A percentile compares a stretch with the other conserved stretches of the same genome.
Evolutionary conservation across 2,113 vertebrate species (phyloP).

Genomic region (Lophius piscatorius): DNA sequence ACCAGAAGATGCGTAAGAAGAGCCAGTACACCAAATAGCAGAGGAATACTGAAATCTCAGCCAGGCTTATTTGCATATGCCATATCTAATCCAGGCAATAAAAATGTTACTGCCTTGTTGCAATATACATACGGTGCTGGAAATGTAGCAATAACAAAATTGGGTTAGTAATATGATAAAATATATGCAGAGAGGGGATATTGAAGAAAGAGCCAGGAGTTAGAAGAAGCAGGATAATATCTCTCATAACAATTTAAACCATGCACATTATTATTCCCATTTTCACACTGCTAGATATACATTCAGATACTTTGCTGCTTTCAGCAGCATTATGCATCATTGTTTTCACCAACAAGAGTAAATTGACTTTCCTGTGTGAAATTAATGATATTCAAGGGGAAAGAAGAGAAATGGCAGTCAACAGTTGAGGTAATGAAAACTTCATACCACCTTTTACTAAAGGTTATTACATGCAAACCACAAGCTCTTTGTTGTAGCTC

Average conservation of each 20-base stretch:
- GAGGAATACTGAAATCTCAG: conserved; percentile 37
- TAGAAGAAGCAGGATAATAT: conserved; percentile 51
- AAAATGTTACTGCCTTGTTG: conserved; percentile 38
- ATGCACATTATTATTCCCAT: conserved; percentile 48
- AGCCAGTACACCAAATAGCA: conserved; percentile 25
- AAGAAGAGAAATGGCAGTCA: conserved; percentile 62
- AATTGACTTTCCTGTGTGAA: conserved; percentile 46
- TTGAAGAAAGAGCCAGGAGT: conserved; percentile 44
- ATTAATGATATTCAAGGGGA: conserved; percentile 51
- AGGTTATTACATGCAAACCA: conserved; percentile 49
- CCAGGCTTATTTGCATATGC: conserved; percentile 37
- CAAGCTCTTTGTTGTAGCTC: conserved; percentile 32
- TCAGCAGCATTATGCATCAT: conserved; percentile 38
- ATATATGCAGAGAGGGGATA: conserved; percentile 39
- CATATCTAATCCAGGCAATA: conserved; percentile 50
- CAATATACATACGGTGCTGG: conserved; percentile 16
- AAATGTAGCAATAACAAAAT: conserved; percentile 31
- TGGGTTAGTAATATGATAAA: conserved; percentile 20
- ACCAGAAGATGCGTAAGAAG: conserved; percentile 21
- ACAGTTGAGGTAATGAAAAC: neutral
- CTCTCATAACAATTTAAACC: conserved; percentile 62
- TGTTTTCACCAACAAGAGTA: conserved; percentile 32
- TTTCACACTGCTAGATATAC: conserved; percentile 56
- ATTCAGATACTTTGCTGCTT: conserved; percentile 35
- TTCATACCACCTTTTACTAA: neutral